A percentile compares a stretch with the other conserved stretches of the same genome.
These are phyloP conservation scores for Atractosteus spatula DNA, from an alignment of 2,113 vertebrate genomes.

Conservation along the genomic window DNA sequence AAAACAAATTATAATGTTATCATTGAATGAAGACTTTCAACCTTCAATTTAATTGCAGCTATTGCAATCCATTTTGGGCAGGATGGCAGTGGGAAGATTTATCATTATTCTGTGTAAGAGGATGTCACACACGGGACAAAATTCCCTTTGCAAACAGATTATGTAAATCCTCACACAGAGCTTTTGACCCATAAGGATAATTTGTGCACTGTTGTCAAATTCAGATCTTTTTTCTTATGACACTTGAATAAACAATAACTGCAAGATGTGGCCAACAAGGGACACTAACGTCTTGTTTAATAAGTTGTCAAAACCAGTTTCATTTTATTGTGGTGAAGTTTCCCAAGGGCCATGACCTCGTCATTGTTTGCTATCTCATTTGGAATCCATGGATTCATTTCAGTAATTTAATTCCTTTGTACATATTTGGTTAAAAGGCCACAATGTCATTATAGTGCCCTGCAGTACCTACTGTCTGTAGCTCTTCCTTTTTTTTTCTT, in stretches of 20 bases:
- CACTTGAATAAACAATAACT: slow-evolving; percentile 52
- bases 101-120: background rate
- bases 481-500: slow-evolving; percentile 49
- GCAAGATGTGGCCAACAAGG: slow-evolving; percentile 18
- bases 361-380: background rate
- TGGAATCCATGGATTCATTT: slow-evolving; percentile 3
- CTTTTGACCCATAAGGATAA: slow-evolving; percentile 34
- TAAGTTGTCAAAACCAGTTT: slow-evolving; percentile 51
- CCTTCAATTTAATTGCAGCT: too few relatives aligned
- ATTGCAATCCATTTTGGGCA: background rate
- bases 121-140: background rate
- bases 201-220: slow-evolving; percentile 39
- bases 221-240: slow-evolving; percentile 43
- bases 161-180: slow-evolving; percentile 28
- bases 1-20: too few relatives aligned
- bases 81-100: background rate
- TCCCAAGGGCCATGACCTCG: slow-evolving; percentile 48
- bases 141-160: slow-evolving; percentile 36
- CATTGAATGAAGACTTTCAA: too few relatives aligned
- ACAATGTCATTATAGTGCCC: slow-evolving; percentile 26
- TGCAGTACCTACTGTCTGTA: slow-evolving; percentile 39
- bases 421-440: slow-evolving; percentile 48
- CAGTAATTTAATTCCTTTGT: slow-evolving; percentile 48
- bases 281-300: slow-evolving; percentile 52
- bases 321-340: slow-evolving; percentile 56